Evolutionary conservation across 2,888 invertebrate species (phyloP), one percentile per base, ranked within the genome.

Genomic region (Sinelater perroti): DNA sequence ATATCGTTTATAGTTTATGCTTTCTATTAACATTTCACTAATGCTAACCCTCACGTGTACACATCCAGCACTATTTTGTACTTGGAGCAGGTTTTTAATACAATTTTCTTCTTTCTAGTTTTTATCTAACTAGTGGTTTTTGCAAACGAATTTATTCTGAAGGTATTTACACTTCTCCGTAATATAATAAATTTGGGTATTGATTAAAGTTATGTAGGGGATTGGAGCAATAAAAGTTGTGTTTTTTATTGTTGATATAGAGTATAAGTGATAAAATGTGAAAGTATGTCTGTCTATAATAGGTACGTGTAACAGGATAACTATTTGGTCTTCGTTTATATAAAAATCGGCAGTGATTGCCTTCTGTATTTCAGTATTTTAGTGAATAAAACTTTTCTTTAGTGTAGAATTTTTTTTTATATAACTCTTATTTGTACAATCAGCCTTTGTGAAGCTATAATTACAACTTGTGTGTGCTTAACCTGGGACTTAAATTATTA

Each of bases 51-150:
- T 30, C n/a, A 30, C n/a, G n/a, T n/a, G n/a, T n/a, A n/a, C 11
- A 13, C 33, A 33, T 33, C 16, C 13, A 1, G 21, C 2, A 18
- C 21, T 33, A 11, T 8, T 46, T 46, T 46, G n/a, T n/a, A 46
- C 28, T 46, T 46, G 33, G 2, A 46, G 17, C 2, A 33, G 11
- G n/a, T n/a, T n/a, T 20, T 10, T 2, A n/a, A 45, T 30, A 13
- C 30, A 47, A 10, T 14, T 4, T 18, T 47, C 33, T 30, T 47
- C 14, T 47, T 47, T 33, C 33, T 47, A 33, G 35, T n/a, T 33
- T 47, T 16, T 31, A 1, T 33, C 21, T n/a, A n/a, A 11, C 33
- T 21, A 8, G 20, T 10, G 6, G 20, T 13, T 21, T 4, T 6
- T 17, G 47, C 33, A 47, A 35, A 10, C 20, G 5, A 33, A 47